Evolutionary conservation across 2,113 vertebrate species (phyloP), one percentile per base, ranked within the genome.

Genomic region (Tenebrosternarchus preto): DNA sequence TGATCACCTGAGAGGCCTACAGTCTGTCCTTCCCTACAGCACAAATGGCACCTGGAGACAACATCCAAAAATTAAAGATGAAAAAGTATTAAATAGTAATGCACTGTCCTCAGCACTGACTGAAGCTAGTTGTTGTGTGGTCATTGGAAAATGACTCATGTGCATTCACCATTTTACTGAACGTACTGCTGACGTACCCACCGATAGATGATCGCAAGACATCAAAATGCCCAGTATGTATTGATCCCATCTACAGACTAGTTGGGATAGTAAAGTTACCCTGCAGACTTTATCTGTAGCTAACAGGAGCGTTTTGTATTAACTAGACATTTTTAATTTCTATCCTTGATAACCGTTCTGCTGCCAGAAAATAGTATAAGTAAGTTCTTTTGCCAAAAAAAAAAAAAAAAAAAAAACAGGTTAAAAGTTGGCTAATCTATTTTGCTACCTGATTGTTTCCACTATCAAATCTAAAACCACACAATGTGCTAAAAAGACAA

Each of bases 1-100:
- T 83, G 78, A 83, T 84, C 82, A 84, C 80, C 77, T 81, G 78
- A 85, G 76, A 67, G 63, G 77, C 78, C 77, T 83, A 85, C 77
- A 63, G 84, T 80, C 78, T 81, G 81, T 81, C 78, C 72, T 80
- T 78, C 74, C 50, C 84, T 81, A 85, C 70, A 70, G 81, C 84
- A 80, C 70, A 80, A 50, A 68, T 81, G 78, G 84, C 70, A 83
- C 84, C 84, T 85, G 63, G 69, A 83, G 64, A 85, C 81, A 85
- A 80, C 84, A 85, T 80, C 59, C 59, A 85, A 83, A 81, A 74
- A 67, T 78, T 24, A 74, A 80, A 80, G 33, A 80, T 85, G 63
- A 80, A 63, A 24, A 64, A n/a, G 61, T 43, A 11, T 2, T 11
- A 25, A 31, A 59, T 2, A 29, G 5, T 8, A 55, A n/a, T 9